Conservation (phyloP, 2,888 invertebrate genomes). For the Tethea ocularis region DNA sequence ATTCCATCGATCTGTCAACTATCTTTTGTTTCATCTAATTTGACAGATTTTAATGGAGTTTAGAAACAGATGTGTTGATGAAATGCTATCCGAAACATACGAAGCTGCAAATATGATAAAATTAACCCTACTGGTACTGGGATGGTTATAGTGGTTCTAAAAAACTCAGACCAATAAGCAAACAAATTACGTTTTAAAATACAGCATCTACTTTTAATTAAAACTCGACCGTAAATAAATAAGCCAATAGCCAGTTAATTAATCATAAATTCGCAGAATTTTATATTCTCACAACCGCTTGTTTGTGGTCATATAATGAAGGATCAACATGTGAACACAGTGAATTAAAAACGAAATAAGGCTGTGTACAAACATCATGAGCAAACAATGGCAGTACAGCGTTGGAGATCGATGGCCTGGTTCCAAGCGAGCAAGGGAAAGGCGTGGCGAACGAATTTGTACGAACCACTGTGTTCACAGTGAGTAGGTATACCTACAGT, state of each 20-base stretch:
- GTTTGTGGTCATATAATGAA: neutral
- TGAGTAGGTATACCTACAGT: neutral
- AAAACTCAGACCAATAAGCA: too few species aligned
- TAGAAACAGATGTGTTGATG: too few species aligned
- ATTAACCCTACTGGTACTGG: too few species aligned
- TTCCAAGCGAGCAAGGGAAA: conserved; percentile 30
- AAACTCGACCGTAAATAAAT: neutral
- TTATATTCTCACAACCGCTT: neutral
- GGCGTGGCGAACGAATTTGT: conserved; percentile 36
- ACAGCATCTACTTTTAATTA: neutral
- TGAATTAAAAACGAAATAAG: conserved; percentile 8
- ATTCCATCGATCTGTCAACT: too few species aligned
- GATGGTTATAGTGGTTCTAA: too few species aligned
- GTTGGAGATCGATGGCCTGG: conserved; percentile 12
- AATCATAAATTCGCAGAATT: neutral
- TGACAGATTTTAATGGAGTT: too few species aligned
- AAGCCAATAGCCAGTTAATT: neutral
- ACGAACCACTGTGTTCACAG: conserved; percentile 13
- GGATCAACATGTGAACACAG: neutral
- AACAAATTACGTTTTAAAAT: too few species aligned
- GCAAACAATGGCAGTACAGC: conserved; percentile 17
- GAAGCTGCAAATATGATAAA: too few species aligned
- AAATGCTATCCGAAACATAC: too few species aligned
- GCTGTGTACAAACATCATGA: conserved; percentile 14
- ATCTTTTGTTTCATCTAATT: too few species aligned